These are phyloP conservation scores for Sarcophaga carnaria DNA, from an alignment of 2,888 invertebrate genomes.

Conservation along the genomic window DNA sequence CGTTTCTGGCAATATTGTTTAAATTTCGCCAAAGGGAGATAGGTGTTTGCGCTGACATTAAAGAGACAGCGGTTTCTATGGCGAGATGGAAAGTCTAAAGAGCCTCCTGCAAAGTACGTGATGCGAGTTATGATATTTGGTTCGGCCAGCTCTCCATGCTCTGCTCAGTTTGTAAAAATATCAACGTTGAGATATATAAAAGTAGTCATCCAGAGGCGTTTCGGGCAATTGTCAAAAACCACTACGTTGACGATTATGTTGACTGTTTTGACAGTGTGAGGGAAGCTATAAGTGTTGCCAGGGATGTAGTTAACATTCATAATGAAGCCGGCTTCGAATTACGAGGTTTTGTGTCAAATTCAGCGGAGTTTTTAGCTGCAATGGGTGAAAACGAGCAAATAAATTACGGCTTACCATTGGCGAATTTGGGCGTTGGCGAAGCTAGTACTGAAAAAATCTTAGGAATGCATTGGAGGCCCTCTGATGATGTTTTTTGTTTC, in stretches of 20 bases:
- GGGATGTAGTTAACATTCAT: slow-evolving; percentile 59
- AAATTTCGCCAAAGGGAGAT: slow-evolving; percentile 59
- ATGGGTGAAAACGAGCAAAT: slow-evolving; percentile 10
- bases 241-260: slow-evolving; percentile 64
- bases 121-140: slow-evolving; percentile 65
- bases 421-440: slow-evolving; percentile 32
- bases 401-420: slow-evolving; percentile 2
- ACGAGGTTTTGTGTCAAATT: slow-evolving; percentile 62
- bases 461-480: slow-evolving; percentile 49
- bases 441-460: slow-evolving; percentile 20
- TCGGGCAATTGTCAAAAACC: slow-evolving; percentile 59
- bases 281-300: slow-evolving; percentile 56
- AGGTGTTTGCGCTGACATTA: slow-evolving; percentile 53
- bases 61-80: slow-evolving; percentile 63
- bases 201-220: slow-evolving; percentile 34
- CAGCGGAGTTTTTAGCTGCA: slow-evolving; percentile 27
- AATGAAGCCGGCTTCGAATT: slow-evolving; percentile 59
- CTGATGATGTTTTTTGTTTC: slow-evolving; percentile 32
- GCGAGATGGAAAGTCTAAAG: slow-evolving; percentile 46
- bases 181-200: slow-evolving; percentile 51
- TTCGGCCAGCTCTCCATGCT: slow-evolving; percentile 56
- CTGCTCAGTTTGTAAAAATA: slow-evolving; percentile 58
- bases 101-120: slow-evolving; percentile 34
- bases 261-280: slow-evolving; percentile 51
- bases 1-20: slow-evolving; percentile 57